A percentile compares a stretch with the other conserved stretches of the same genome.
Conservation (phyloP, 2,797 vertebrate species). For the Pseudocheirus occidentalis region DNA sequence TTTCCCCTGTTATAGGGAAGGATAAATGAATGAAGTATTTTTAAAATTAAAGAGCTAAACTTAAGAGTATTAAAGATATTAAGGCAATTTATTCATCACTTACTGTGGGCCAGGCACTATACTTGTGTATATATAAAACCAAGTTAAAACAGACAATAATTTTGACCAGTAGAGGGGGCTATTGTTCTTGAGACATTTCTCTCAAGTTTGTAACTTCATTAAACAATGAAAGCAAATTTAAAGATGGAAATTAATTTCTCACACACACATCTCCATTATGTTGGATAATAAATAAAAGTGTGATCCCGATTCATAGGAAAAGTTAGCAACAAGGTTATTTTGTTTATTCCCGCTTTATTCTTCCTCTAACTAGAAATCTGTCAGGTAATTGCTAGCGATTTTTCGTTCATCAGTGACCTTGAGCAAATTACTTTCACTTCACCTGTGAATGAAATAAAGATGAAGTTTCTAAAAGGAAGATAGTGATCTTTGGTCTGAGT, state of each 20-base stretch:
- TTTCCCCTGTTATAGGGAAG: not conserved
- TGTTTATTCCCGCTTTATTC: slow-evolving; percentile 16
- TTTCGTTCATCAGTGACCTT: not conserved
- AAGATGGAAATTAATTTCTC: not conserved
- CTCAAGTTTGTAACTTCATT: slow-evolving; percentile 16
- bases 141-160: slow-evolving; percentile 12
- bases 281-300: slow-evolving; percentile 32
- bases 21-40: not conserved
- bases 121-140: not conserved
- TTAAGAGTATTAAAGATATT: not conserved
- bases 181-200: slow-evolving; percentile 14
- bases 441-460: not conserved
- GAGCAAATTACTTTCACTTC: not conserved
- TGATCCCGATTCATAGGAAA: slow-evolving; percentile 34
- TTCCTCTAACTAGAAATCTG: slow-evolving; percentile 9
- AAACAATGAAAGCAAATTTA: not conserved
- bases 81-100: not conserved
- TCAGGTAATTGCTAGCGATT: not conserved
- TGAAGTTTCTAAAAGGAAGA: no score
- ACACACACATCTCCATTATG: not conserved
- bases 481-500: no score
- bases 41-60: not conserved
- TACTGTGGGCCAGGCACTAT: not conserved
- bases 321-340: not conserved
- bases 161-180: slow-evolving; percentile 49